These are phyloP conservation scores for Oceanodroma leucorhoa DNA, from an alignment of 2,797 vertebrate species.

Conservation along the genomic window DNA sequence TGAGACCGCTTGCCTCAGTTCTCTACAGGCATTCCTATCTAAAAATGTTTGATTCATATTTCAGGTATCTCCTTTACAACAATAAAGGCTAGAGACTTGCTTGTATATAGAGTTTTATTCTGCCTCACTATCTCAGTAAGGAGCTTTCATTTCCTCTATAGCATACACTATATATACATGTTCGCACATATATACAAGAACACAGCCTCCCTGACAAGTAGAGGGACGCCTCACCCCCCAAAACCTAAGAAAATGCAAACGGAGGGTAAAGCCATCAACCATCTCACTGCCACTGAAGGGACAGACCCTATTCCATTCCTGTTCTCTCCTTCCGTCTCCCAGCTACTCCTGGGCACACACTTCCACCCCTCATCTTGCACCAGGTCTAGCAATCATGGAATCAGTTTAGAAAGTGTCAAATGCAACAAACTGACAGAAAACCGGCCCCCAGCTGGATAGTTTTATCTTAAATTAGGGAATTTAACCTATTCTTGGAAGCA, in stretches of 20 bases:
- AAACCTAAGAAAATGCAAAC: neutral
- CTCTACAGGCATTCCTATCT: neutral
- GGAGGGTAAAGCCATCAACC: neutral
- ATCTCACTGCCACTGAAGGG: neutral
- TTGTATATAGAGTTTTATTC: neutral
- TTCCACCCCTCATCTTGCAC: neutral
- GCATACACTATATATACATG: rapidly evolving
- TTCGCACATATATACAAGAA: neutral
- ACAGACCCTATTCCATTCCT: neutral
- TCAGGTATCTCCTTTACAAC: neutral
- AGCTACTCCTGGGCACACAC: neutral
- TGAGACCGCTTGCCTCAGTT: neutral
- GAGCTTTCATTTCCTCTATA: neutral
- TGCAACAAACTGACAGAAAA: neutral
- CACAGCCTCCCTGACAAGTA: rapidly evolving
- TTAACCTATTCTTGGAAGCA: neutral
- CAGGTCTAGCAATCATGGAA: rapidly evolving
- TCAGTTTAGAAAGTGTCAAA: neutral
- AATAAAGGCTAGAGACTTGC: neutral
- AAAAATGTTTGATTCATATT: neutral
- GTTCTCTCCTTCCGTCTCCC: rapidly evolving
- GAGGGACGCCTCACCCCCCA: rapidly evolving
- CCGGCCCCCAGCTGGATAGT: rapidly evolving
- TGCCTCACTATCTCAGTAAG: rapidly evolving
- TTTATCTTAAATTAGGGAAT: neutral